A percentile compares a stretch with the other conserved stretches of the same genome.
Evolutionary conservation across 2,113 vertebrate genomes (phyloP).

Genomic region (Malurus cyaneus): DNA sequence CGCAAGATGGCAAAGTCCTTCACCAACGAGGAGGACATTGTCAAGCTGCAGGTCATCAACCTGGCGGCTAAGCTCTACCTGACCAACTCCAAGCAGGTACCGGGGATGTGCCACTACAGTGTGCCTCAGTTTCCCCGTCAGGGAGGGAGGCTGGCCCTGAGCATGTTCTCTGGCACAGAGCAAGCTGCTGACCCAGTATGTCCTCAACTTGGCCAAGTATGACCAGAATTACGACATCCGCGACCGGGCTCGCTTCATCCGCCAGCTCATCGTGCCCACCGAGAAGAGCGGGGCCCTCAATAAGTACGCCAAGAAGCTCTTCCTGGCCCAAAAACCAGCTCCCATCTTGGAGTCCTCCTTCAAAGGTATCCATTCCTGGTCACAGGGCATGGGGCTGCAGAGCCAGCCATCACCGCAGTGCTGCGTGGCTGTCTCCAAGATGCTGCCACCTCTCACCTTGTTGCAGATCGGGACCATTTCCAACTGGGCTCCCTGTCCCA

Average conservation of each 20-base stretch:
- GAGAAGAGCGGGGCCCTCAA: conserved; percentile 95
- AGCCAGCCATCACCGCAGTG: background rate
- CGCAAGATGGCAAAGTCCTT: conserved; percentile 98
- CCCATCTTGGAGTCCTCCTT: conserved; percentile 95
- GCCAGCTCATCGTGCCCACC: conserved; percentile 95
- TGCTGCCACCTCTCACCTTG: background rate
- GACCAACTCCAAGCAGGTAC: conserved; percentile 92
- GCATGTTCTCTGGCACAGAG: conserved; percentile 72
- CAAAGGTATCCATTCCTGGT: conserved; percentile 83
- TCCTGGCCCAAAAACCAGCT: conserved; percentile 94
- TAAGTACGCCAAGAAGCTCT: conserved; percentile 97
- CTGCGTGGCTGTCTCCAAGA: background rate
- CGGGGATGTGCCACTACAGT: rapidly evolving
- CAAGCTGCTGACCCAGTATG: conserved; percentile 96
- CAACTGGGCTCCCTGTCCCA: conserved; percentile 96
- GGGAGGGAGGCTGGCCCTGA: background rate
- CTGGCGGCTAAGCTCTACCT: conserved; percentile 96
- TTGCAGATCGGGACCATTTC: conserved; percentile 94
- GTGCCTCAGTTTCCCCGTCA: background rate
- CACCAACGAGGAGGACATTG: conserved; percentile 94
- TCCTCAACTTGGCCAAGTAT: conserved; percentile 96
- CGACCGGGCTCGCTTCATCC: conserved; percentile 93
- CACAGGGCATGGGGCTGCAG: background rate
- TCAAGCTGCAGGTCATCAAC: conserved; percentile 96
- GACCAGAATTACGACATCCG: conserved; percentile 99